phyloP scores from a whole-genome alignment of 2,797 vertebrate genomes.

The Pipistrellus nathusii region DNA sequence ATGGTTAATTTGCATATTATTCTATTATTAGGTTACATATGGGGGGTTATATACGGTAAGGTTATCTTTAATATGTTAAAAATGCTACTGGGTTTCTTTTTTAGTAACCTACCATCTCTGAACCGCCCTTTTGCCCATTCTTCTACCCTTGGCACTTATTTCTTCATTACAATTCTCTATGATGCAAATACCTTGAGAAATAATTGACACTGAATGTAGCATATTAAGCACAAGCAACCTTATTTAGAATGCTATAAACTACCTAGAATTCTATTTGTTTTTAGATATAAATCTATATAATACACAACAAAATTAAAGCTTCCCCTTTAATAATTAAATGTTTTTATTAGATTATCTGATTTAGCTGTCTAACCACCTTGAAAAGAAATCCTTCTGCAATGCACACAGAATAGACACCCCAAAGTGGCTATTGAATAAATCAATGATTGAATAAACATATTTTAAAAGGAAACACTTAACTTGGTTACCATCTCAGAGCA shows the following conservation, averaged over 20 bases:
- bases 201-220: neutral
- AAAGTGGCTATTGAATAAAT: constrained; percentile 52
- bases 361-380: constrained; percentile 43
- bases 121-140: neutral
- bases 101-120: neutral
- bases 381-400: constrained; percentile 21
- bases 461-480: constrained; percentile 29
- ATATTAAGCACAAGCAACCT: neutral
- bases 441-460: constrained; percentile 48
- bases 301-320: constrained; percentile 13
- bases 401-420: neutral
- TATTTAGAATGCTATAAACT: constrained; percentile 27
- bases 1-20: too few species aligned
- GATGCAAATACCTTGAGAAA: neutral
- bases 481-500: constrained; percentile 43
- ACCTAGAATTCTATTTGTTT: constrained; percentile 24
- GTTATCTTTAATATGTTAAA: neutral
- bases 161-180: neutral
- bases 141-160: neutral
- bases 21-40: too few species aligned
- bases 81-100: neutral
- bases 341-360: constrained; percentile 52
- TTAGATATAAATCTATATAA: neutral
- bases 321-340: constrained; percentile 60
- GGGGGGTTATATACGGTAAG: too few species aligned